Conservation (phyloP, 2,888 invertebrate species). For the Coleophora deauratella region DNA sequence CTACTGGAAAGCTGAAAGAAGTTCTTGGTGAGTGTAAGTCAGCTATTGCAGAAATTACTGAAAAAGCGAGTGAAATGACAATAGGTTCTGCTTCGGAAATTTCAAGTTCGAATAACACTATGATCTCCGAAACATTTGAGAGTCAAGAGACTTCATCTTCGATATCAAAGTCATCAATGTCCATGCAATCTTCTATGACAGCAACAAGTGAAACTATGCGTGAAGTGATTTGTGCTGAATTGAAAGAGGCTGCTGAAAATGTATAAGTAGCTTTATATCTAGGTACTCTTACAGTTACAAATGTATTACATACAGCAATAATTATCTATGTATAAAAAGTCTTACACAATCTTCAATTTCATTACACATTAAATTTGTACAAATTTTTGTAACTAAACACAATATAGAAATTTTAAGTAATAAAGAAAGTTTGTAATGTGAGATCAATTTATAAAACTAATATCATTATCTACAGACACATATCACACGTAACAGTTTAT, state of each 20-base stretch:
- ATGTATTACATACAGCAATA: background rate
- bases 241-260: constrained; percentile 36
- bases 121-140: constrained; percentile 14
- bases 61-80: constrained; percentile 17
- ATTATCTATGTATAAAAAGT: background rate
- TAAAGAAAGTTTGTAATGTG: too few relatives aligned
- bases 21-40: constrained; percentile 16
- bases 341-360: too few relatives aligned
- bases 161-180: background rate
- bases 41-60: constrained; percentile 17
- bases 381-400: too few relatives aligned
- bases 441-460: too few relatives aligned
- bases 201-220: constrained; percentile 24
- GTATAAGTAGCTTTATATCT: constrained; percentile 16
- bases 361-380: too few relatives aligned
- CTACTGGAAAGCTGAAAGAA: constrained; percentile 14
- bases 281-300: too few relatives aligned
- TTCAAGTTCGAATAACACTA: constrained; percentile 16
- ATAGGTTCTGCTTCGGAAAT: constrained; percentile 16
- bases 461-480: too few relatives aligned
- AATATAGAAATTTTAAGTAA: too few relatives aligned
- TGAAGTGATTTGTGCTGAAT: constrained; percentile 29
- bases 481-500: too few relatives aligned
- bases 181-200: constrained; percentile 24
- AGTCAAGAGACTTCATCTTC: constrained; percentile 23